Conservation (phyloP, 2,888 invertebrate species). For the Harpalus rufipes region DNA sequence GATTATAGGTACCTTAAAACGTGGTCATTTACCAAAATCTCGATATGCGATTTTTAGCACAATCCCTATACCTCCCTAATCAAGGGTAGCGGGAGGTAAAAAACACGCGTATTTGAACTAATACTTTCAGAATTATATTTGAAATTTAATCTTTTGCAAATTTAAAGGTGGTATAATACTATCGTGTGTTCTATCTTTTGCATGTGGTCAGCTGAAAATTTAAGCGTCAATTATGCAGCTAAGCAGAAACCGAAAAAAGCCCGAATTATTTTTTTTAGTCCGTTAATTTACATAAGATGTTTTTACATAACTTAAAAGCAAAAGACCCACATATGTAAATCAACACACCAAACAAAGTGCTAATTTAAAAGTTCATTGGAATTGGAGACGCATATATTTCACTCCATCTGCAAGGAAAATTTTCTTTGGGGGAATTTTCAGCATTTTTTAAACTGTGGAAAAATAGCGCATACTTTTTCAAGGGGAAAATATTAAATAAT, state of each 20-base stretch:
- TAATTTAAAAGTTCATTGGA: slow-evolving; percentile 53
- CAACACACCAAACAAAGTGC: slow-evolving; percentile 40
- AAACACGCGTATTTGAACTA: no score
- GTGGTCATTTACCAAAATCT: no score
- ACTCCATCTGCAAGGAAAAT: slow-evolving; percentile 27
- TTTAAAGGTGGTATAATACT: no score
- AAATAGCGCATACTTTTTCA: neutral
- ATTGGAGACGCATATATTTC: slow-evolving; percentile 47
- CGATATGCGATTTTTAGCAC: no score
- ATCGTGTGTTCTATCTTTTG: neutral
- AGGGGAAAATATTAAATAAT: no score
- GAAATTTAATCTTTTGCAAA: no score
- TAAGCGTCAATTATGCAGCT: slow-evolving; percentile 40
- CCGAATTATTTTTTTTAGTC: slow-evolving; percentile 52
- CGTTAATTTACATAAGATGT: slow-evolving; percentile 58
- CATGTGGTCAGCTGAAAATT: slow-evolving; percentile 22
- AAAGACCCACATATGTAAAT: slow-evolving; percentile 55
- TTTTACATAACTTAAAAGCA: slow-evolving; percentile 52
- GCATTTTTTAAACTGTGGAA: neutral
- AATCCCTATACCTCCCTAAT: no score
- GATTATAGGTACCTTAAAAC: no score
- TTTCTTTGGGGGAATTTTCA: slow-evolving; percentile 34
- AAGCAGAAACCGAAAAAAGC: slow-evolving; percentile 54
- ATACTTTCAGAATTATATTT: no score
- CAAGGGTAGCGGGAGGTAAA: no score